Base-by-base conservation (phyloP, 1,140 invertebrate species). In the Potamilus streckersoni region DNA sequence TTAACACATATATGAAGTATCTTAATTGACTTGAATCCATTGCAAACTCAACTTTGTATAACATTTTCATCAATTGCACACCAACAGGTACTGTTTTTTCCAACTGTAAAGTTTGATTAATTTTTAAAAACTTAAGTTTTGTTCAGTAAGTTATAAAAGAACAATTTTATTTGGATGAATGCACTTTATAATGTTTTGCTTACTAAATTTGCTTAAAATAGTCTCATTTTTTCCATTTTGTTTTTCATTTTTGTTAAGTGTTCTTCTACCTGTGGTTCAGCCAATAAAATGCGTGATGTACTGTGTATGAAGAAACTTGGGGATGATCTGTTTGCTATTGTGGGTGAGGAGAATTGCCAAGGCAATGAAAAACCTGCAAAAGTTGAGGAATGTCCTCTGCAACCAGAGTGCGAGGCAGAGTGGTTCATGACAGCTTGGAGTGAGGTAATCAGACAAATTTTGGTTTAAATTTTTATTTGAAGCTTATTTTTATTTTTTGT, bases 381-480 rank as follows among this genome's bases (percentile, higher is more conserved):
- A 0, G 69, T 74, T 49, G 75, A 83, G 71, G 57, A 71, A 20
- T 88, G 88, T 78, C 74, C 80, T 16, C 60, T 64, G 19, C 64
- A 80, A 27, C 82, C 84, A 5, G 69, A 71, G 4, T 89, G 88
- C 74, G 67, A 71, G 15, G 31, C 86, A 16, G 79, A 88, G 71
- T 89, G 88, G 88, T 87, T 83, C 70, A 84, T 87, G 79, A 86
- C 83, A 14, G 74, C 81, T 57, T 89, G 88, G 88, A 71, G 83
- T 20, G 65, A 86, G 85, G 88, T 88, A 82, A 58, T 55, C 63
- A 15, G 17, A 64, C 56, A 71, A 31, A 31, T 31, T 17, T 20
- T 60, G 67, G 13, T 61, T 63, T 16, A 19, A n/a, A 62, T 23
- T 12, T 60, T 12, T 64, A 64, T 72, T 55, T 4, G 27, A 12